Evolutionary conservation across 53 echinoderm and acorn worm genomes (phyloP), one percentile per base, ranked within the genome.

Genomic region (Temnopleurus reevesii): DNA sequence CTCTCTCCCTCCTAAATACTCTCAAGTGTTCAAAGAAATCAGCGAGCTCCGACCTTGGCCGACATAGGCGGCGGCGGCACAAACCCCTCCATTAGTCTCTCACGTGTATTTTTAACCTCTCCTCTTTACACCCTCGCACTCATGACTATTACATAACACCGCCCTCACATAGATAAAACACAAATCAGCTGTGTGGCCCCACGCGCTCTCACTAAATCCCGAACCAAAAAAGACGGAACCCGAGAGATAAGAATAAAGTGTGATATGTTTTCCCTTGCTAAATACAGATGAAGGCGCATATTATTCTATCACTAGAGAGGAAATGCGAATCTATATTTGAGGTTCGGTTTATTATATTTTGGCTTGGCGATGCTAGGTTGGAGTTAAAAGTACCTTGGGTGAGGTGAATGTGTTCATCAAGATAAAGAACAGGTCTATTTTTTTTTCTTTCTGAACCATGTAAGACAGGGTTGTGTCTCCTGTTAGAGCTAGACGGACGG

Each of bases 291-390:
- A 60, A 61, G 41, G 2, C 2, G 41, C 85, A 60, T 60, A 60
- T 13, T 46, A 60, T 25, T 45, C 41, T 26, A 44, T 45, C 45
- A 27, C 33, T 13, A 27, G 36, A 59, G 85, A 85, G 85, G 85
- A 85, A 85, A 60, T 60, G 28, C 9, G 61, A 85, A 60, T 59
- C 41, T 85, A 59, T 59, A 60, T 85, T 60, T 47, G 59, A 85
- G 60, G 85, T 59, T 85, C 45, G 43, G 85, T 85, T 85, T 85
- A 85, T 85, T 60, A 85, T 46, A 59, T 85, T 47, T 85, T 60
- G 85, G 85, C 85, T 44, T 25, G 85, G 54, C 53, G 29, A n/a
- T 5, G 53, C 33, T 23, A 55, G 83, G 83, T 21, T 33, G 13
- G 45, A 85, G 60, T 47, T 85, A 36, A 23, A 30, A 18, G 31